Base-by-base conservation (phyloP, 2,113 vertebrate species). In the Collichthys lucidus region DNA sequence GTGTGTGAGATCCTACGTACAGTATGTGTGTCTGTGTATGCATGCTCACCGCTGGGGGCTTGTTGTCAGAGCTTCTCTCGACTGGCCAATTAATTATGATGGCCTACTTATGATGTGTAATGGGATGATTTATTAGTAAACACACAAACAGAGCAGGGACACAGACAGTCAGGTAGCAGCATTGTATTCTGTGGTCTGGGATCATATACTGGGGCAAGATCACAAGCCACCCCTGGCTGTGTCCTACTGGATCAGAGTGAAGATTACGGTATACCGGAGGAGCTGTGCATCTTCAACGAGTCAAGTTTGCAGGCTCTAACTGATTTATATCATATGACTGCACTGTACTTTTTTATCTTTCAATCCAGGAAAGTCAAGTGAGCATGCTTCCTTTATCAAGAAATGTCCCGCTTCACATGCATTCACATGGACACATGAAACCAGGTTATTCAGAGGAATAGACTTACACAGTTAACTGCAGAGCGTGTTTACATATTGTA, bases 51-150 rank as follows among this genome's bases (percentile, higher is more conserved):
- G 81, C 92, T 87, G 84, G 92, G 89, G 93, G 91, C 88, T 92
- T 87, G 83, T 92, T 94, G 93, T 95, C 94, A 94, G 90, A 92
- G 89, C 88, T 86, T 93, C 88, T 93, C 92, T 94, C 91, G 84
- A 89, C 92, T 91, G 93, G 92, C 94, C 94, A 95, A 95, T 96
- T 95, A 95, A 95, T 95, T 94, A 96, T 94, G 93, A 95, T 95
- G 94, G 93, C 94, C 94, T 95, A 95, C 92, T 95, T 95, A 95
- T 95, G 93, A 95, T 95, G 92, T 94, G 93, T 95, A 95, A 96
- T 94, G 89, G 91, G 91, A 93, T 96, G 94, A 95, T 95, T 95
- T 95, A 95, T 95, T 87, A 91, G 91, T 94, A 95, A 96, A 95
- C 94, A 95, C 93, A 94, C 92, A 92, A 92, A 87, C 88, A 90